phyloP scores from a whole-genome alignment of 2,797 vertebrate species.

The Etheostoma perlongum region DNA sequence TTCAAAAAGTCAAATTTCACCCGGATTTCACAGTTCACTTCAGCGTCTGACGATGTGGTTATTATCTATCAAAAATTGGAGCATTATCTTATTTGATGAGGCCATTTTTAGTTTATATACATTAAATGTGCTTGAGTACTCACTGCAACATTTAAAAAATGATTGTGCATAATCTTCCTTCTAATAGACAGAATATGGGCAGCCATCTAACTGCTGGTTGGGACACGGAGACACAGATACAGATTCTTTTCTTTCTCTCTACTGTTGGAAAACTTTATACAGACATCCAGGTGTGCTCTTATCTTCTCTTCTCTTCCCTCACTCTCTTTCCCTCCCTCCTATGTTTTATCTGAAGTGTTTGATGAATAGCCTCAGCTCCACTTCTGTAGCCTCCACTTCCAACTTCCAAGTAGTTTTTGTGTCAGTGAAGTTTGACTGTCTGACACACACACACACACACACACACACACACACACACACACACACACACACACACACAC shows the following conservation, averaged over 20 bases:
- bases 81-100: background rate
- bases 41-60: background rate
- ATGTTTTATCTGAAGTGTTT: constrained; percentile 62
- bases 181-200: too few relatives aligned
- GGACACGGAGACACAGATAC: too few relatives aligned
- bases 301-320: background rate
- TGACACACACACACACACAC: constrained; percentile 20
- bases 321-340: background rate
- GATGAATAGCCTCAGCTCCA: constrained; percentile 65
- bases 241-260: background rate
- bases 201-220: too few relatives aligned
- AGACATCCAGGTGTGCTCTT: constrained; percentile 48
- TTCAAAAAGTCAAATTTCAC: too few relatives aligned
- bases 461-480: constrained; percentile 24
- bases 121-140: too few relatives aligned
- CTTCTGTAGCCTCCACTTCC: constrained; percentile 62
- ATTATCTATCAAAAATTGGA: background rate
- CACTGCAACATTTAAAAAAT: too few relatives aligned
- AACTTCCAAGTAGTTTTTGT: constrained; percentile 58
- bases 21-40: background rate
- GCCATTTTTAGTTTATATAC: background rate
- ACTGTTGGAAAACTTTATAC: background rate
- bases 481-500: constrained; percentile 24
- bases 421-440: constrained; percentile 56
- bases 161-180: too few relatives aligned